These are phyloP conservation scores for Ctenoplectra terminalis DNA, from an alignment of 1,140 invertebrate genomes.

Conservation along the genomic window DNA sequence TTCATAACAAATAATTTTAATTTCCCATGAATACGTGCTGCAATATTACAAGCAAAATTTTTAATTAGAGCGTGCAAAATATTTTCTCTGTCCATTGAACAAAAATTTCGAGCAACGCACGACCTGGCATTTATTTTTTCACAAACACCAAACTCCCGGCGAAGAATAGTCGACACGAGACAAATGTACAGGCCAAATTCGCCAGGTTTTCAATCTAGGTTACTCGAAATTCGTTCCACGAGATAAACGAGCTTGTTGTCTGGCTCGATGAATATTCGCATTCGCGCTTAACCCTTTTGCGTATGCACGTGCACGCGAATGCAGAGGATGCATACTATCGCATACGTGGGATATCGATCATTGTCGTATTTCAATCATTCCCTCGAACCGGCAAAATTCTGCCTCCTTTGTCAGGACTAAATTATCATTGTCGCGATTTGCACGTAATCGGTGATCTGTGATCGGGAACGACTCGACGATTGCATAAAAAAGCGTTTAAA, in stretches of 20 bases:
- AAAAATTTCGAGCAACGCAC: neutral
- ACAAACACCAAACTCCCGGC: too few species aligned
- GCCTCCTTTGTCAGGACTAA: too few species aligned
- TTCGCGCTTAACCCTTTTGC: constrained; percentile 37
- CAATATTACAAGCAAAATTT: neutral
- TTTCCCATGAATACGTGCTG: neutral
- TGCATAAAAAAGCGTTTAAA: too few species aligned
- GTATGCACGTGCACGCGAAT: neutral
- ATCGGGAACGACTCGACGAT: too few species aligned
- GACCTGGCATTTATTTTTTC: neutral
- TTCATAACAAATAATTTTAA: neutral
- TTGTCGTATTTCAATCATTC: constrained; percentile 1
- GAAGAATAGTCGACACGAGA: constrained; percentile 15
- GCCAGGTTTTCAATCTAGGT: constrained; percentile 34
- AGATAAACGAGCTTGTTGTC: constrained; percentile 42
- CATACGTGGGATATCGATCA: constrained; percentile 24
- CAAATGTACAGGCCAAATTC: neutral
- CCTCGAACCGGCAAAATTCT: neutral
- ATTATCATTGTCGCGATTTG: neutral
- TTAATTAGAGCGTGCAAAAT: neutral
- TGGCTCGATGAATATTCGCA: constrained; percentile 43
- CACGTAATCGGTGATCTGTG: neutral
- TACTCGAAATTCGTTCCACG: constrained; percentile 47
- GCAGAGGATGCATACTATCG: neutral
- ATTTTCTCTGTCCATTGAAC: too few species aligned